These are phyloP conservation scores for Hyaena hyaena DNA, from an alignment of 2,113 vertebrate species.

Conservation along the genomic window DNA sequence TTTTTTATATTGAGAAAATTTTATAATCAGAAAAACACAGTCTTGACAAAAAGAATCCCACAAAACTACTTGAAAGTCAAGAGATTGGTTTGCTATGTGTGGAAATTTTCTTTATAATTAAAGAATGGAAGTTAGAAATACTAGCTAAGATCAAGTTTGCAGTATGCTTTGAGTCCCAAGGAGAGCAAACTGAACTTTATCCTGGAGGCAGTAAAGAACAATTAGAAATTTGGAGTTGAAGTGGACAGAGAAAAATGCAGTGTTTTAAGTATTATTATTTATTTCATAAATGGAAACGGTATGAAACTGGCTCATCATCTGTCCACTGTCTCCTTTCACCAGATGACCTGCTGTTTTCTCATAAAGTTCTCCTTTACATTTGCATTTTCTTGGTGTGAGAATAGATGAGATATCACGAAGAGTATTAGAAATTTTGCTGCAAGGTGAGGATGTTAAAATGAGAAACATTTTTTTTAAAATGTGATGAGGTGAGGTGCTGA, in stretches of 20 bases:
- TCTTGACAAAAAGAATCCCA: not conserved
- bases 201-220: not conserved
- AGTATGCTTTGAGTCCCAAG: not conserved
- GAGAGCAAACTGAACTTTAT: not conserved
- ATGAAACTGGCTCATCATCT: not conserved
- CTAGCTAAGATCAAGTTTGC: not conserved
- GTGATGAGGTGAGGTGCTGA: not conserved
- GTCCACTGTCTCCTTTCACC: not conserved
- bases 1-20: not conserved
- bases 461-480: not conserved
- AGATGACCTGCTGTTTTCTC: not conserved
- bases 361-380: not conserved
- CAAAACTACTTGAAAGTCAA: not conserved
- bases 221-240: not conserved
- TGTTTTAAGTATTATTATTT: not conserved
- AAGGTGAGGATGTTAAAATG: not conserved
- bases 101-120: not conserved
- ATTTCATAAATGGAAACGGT: not conserved
- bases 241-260: not conserved
- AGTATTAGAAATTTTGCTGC: not conserved
- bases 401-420: not conserved
- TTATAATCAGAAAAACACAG: not conserved
- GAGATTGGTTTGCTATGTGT: not conserved
- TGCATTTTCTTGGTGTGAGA: not conserved
- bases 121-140: constrained; percentile 1